These are phyloP conservation scores for Novumbra hubbsi DNA, from an alignment of 2,797 vertebrate species.

Conservation along the genomic window DNA sequence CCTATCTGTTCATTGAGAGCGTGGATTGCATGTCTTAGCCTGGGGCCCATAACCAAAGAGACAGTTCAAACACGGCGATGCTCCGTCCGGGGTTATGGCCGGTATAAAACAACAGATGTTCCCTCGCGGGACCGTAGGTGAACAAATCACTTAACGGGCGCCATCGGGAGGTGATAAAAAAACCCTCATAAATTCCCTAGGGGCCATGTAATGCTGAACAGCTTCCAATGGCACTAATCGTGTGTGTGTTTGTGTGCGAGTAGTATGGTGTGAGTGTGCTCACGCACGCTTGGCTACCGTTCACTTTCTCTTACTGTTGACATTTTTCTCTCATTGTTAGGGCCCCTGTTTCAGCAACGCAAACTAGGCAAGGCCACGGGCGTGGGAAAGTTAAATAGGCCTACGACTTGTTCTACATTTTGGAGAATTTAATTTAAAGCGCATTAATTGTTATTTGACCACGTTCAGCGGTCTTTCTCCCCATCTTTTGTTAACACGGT, in stretches of 20 bases:
- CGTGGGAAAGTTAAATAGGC: slow-evolving; percentile 98
- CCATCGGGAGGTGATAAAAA: slow-evolving; percentile 98
- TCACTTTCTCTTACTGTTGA: slow-evolving; percentile 85
- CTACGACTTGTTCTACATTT: slow-evolving; percentile 65
- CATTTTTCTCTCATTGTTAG: slow-evolving; percentile 92
- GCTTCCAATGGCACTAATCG: slow-evolving; percentile 71
- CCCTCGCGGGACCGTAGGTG: slow-evolving; percentile 82
- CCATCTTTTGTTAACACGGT: slow-evolving; percentile 75
- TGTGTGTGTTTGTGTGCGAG: slow-evolving; percentile 29
- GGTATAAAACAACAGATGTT: slow-evolving; percentile 99
- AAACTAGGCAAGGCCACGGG: slow-evolving; percentile 68
- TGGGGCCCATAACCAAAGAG: slow-evolving; percentile 93
- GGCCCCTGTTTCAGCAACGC: slow-evolving; percentile 75
- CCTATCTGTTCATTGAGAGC: slow-evolving; percentile 79
- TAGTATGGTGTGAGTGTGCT: slow-evolving; percentile 53
- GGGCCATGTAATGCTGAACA: slow-evolving; percentile 98
- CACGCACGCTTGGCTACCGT: slow-evolving; percentile 30
- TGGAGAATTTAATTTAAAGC: slow-evolving; percentile 82
- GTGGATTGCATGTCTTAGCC: slow-evolving; percentile 86
- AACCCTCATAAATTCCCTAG: slow-evolving; percentile 98
- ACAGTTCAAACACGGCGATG: slow-evolving; percentile 85
- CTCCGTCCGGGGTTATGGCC: slow-evolving; percentile 83
- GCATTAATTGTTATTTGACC: slow-evolving; percentile 81
- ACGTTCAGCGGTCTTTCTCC: slow-evolving; percentile 69
- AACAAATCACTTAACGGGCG: slow-evolving; percentile 99